These are phyloP conservation scores for Irena cyanogastra DNA, from an alignment of 2,113 vertebrate species.

Conservation along the genomic window DNA sequence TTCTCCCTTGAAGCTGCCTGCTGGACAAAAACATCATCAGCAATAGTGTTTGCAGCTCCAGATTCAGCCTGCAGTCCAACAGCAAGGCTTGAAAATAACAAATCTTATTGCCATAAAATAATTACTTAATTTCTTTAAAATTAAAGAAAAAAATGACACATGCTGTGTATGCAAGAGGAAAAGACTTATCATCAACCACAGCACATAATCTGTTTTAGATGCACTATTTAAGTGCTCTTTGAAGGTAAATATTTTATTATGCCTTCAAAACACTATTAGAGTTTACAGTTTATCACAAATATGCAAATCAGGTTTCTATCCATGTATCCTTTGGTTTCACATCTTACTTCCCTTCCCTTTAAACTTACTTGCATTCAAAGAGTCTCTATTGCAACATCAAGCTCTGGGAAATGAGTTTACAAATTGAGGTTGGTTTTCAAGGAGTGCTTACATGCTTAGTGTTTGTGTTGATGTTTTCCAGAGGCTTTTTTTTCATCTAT, in stretches of 20 bases:
- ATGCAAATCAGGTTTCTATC: not conserved
- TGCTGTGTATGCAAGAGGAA: not conserved
- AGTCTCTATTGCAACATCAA: not conserved
- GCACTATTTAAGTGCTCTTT: not conserved
- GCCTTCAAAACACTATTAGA: not conserved
- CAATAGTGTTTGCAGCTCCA: not conserved
- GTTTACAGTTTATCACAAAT: not conserved
- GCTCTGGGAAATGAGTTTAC: not conserved
- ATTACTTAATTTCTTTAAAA: constrained; percentile 49
- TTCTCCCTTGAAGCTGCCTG: not conserved
- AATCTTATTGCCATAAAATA: constrained; percentile 23
- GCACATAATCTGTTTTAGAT: constrained; percentile 8
- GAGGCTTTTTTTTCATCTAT: not conserved
- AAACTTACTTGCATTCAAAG: not conserved
- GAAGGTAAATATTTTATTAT: constrained; percentile 11
- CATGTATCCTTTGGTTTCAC: not conserved
- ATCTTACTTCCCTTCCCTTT: not conserved
- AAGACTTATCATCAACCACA: constrained; percentile 3
- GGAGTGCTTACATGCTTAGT: not conserved
- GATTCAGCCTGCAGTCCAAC: not conserved
- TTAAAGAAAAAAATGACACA: not conserved
- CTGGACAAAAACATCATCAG: not conserved
- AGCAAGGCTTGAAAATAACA: not conserved
- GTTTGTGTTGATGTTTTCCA: not conserved
- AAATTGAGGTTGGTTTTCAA: not conserved